Evolutionary conservation across 2,888 invertebrate species (phyloP).

Genomic region (Cephus sareptanus): DNA sequence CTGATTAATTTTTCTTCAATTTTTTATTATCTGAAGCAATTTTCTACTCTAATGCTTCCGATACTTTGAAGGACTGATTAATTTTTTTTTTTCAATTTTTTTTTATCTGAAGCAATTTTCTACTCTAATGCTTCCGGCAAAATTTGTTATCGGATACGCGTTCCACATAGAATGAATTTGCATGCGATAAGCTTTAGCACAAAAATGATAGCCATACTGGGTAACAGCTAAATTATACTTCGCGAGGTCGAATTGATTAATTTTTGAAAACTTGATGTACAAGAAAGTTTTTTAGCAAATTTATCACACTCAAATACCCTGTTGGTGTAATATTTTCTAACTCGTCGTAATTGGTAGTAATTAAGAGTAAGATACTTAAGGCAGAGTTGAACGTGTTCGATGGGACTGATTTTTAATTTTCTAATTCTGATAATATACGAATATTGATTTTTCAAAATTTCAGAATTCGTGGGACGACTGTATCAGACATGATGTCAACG

Average conservation of each 20-base stretch:
- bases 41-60: neutral
- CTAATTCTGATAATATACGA: neutral
- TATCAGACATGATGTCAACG: slow-evolving; percentile 10
- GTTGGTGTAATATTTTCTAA: neutral
- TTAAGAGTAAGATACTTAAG: neutral
- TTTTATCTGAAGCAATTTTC: neutral
- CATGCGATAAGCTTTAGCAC: neutral
- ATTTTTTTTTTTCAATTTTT: neutral
- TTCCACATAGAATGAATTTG: neutral
- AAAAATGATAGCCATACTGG: neutral
- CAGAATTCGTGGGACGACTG: neutral
- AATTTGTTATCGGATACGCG: neutral
- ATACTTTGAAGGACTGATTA: neutral
- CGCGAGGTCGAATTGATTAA: neutral
- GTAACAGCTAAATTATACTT: neutral
- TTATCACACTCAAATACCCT: neutral
- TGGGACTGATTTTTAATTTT: neutral
- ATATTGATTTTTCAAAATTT: slow-evolving; percentile 19
- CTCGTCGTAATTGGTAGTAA: neutral
- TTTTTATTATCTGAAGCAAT: neutral
- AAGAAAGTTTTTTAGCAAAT: neutral
- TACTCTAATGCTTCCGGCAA: neutral
- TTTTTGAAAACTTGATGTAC: neutral
- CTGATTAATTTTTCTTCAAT: neutral
- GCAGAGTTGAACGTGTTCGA: neutral